These are phyloP conservation scores for Cheilosia vulpina DNA, from an alignment of 2,888 invertebrate genomes.

Conservation along the genomic window DNA sequence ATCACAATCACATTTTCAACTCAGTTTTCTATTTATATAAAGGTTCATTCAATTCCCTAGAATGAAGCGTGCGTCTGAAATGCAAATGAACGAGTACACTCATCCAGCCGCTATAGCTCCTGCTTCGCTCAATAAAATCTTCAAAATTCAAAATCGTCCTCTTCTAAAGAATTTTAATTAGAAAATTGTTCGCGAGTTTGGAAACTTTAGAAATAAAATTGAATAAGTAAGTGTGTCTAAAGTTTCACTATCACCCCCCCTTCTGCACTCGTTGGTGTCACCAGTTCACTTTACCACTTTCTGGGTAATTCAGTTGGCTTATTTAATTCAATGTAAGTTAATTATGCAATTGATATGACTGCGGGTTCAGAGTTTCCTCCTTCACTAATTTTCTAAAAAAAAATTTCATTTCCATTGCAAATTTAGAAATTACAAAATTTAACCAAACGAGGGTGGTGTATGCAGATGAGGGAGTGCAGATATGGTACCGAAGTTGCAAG, in stretches of 20 bases:
- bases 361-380: neutral
- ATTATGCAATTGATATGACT: constrained; percentile 19
- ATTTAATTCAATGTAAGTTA: constrained; percentile 42
- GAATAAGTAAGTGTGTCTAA: constrained; percentile 15
- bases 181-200: constrained; percentile 32
- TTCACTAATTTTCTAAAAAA: neutral
- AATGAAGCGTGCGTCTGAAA: neutral
- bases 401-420: neutral
- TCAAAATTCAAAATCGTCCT: constrained; percentile 31
- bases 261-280: neutral
- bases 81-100: neutral
- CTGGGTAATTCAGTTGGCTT: constrained; percentile 33
- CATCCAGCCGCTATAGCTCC: neutral
- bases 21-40: neutral
- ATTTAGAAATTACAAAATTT: neutral
- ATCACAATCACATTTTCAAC: neutral
- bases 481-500: too few species aligned
- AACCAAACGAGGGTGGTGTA: too few species aligned
- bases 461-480: too few species aligned
- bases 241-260: constrained; percentile 13
- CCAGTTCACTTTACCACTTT: constrained; percentile 13
- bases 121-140: constrained; percentile 15
- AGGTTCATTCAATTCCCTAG: neutral
- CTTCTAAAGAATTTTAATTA: constrained; percentile 51
- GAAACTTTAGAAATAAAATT: constrained; percentile 29